phyloP scores from a whole-genome alignment of 2,888 invertebrate genomes.

The Pherbina coryleti region DNA sequence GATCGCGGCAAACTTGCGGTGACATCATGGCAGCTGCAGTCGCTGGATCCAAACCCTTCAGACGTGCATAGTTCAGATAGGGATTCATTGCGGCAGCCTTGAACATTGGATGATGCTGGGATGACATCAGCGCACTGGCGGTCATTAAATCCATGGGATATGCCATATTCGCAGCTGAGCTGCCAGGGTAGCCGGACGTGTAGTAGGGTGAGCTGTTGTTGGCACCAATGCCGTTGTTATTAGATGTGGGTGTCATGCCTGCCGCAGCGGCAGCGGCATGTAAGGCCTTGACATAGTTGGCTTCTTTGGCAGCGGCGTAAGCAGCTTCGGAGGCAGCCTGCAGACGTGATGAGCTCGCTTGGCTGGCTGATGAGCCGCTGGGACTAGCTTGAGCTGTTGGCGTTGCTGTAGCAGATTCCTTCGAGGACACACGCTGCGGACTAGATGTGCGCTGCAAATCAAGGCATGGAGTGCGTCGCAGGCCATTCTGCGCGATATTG shows the following conservation, averaged over 20 bases:
- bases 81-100: slow-evolving; percentile 82
- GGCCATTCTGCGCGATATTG: slow-evolving; percentile 45
- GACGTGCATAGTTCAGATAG: slow-evolving; percentile 87
- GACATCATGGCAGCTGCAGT: slow-evolving; percentile 72
- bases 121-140: slow-evolving; percentile 79
- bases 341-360: slow-evolving; percentile 25
- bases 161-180: slow-evolving; percentile 71
- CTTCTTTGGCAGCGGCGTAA: slow-evolving; percentile 65
- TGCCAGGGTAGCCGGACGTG: slow-evolving; percentile 53
- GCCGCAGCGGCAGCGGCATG: slow-evolving; percentile 63
- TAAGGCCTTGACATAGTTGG: slow-evolving; percentile 66
- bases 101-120: slow-evolving; percentile 80
- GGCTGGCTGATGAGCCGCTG: slow-evolving; percentile 53
- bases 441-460: slow-evolving; percentile 54
- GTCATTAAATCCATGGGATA: slow-evolving; percentile 83
- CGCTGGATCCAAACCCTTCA: slow-evolving; percentile 74
- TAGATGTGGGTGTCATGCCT: slow-evolving; percentile 41
- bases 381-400: slow-evolving; percentile 44
- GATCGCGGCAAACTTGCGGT: slow-evolving; percentile 87
- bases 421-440: slow-evolving; percentile 63
- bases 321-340: slow-evolving; percentile 56
- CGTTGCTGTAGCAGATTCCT: slow-evolving; percentile 59
- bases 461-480: slow-evolving; percentile 56
- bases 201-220: slow-evolving; percentile 69
- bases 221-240: slow-evolving; percentile 39